Conservation (phyloP, 2,797 vertebrate species). For the Catharus ustulatus region DNA sequence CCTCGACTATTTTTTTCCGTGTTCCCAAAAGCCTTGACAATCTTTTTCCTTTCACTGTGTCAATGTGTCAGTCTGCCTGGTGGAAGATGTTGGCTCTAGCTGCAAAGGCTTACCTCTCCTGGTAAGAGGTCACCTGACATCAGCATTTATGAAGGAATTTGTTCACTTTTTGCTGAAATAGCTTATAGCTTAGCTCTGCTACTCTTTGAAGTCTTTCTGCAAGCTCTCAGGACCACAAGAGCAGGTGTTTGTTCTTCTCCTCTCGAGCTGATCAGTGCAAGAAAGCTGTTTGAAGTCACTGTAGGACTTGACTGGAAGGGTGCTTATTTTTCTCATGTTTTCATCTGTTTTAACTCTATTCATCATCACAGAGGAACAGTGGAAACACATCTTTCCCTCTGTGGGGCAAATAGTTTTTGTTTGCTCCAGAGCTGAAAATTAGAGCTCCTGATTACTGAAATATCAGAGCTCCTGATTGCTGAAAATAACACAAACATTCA, state of each 20-base stretch:
- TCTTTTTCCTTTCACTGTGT: background rate
- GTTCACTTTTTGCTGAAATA: background rate
- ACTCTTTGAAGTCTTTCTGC: background rate
- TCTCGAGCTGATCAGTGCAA: background rate
- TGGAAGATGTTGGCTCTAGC: background rate
- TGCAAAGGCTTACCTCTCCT: background rate
- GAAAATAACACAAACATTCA: background rate
- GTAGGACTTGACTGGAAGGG: background rate
- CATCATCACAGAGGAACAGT: background rate
- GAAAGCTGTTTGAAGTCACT: background rate
- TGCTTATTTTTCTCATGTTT: background rate
- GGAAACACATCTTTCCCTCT: background rate
- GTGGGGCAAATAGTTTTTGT: background rate
- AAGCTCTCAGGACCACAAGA: background rate
- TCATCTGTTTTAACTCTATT: background rate
- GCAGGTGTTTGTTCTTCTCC: background rate
- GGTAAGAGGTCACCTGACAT: background rate
- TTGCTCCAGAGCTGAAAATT: background rate
- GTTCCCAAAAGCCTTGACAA: background rate
- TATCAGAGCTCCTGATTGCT: background rate
- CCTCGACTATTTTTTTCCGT: fast-evolving
- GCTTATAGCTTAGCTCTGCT: background rate
- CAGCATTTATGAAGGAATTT: background rate
- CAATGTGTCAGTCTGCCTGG: background rate
- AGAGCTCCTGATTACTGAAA: background rate